A percentile compares a stretch with the other conserved stretches of the same genome.
Conservation (phyloP, 2,888 invertebrate species). For the Graphium colonna region DNA sequence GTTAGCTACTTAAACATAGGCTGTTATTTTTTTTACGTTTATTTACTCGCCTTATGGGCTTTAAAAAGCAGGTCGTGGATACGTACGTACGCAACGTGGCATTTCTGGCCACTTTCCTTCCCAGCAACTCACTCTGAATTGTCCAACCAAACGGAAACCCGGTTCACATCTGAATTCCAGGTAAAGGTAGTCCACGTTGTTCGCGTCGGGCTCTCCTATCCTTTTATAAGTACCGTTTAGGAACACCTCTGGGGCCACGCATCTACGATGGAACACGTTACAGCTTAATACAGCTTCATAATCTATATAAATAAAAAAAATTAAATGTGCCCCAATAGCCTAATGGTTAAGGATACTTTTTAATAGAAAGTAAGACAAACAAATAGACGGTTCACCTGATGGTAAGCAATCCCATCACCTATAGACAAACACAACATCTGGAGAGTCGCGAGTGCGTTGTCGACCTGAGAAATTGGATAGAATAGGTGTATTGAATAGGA, state of each 20-base stretch:
- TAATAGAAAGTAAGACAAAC: not conserved
- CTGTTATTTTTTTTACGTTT: too few relatives aligned
- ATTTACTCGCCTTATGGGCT: not conserved
- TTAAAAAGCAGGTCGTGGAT: not conserved
- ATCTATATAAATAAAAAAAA: not conserved
- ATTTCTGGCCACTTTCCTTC: constrained; percentile 39
- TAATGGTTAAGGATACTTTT: not conserved
- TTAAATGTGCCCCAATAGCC: not conserved
- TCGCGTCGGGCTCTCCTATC: constrained; percentile 34
- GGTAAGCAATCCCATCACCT: too few relatives aligned
- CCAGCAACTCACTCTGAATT: constrained; percentile 33
- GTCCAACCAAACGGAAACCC: constrained; percentile 40
- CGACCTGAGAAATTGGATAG: too few relatives aligned
- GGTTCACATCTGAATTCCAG: constrained; percentile 45
- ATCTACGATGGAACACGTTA: constrained; percentile 25
- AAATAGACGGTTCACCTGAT: too few relatives aligned
- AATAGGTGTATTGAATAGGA: too few relatives aligned
- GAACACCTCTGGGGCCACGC: constrained; percentile 47
- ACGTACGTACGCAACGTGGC: not conserved
- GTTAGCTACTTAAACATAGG: too few relatives aligned
- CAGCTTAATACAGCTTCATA: not conserved
- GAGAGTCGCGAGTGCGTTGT: too few relatives aligned
- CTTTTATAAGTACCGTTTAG: constrained; percentile 44
- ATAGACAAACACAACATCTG: too few relatives aligned
- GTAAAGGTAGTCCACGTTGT: constrained; percentile 31